Conservation (phyloP, 1,140 invertebrate species). For the Drosophila aff. region DNA sequence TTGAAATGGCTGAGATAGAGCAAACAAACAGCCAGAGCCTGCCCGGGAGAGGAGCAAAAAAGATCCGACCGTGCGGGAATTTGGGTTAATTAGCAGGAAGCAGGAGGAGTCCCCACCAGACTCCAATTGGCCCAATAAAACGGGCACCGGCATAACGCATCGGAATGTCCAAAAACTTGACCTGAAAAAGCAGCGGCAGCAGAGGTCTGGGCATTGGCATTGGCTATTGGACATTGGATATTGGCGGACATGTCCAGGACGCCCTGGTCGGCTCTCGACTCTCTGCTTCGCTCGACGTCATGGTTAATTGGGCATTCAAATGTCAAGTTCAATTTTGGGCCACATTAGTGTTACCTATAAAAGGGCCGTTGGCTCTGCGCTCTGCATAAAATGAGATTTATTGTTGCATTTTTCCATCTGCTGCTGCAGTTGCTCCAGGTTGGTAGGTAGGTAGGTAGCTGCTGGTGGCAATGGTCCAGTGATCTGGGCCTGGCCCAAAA, state of each 20-base stretch:
- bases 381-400: conserved; percentile 84
- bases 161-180: conserved; percentile 64
- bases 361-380: conserved; percentile 70
- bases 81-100: conserved; percentile 72
- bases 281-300: conserved; percentile 62
- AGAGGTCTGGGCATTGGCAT: conserved; percentile 10
- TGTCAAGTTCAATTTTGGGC: conserved; percentile 85
- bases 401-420: conserved; percentile 77
- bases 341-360: conserved; percentile 85
- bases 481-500: conserved; percentile 59
- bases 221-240: conserved; percentile 14
- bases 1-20: conserved; percentile 57
- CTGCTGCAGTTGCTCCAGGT: conserved; percentile 7
- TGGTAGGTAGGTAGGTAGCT: conserved; percentile 49
- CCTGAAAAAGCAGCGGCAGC: conserved; percentile 47
- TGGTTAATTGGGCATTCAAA: conserved; percentile 84
- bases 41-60: conserved; percentile 12
- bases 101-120: conserved; percentile 17
- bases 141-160: conserved; percentile 58
- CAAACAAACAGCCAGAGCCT: not conserved
- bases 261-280: conserved; percentile 37
- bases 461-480: conserved; percentile 73
- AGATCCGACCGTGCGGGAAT: conserved; percentile 62
- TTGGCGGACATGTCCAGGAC: conserved; percentile 45
- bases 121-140: conserved; percentile 62